Evolutionary conservation across 92 coral and sea anemone genomes (phyloP).

Genomic region (Muricea muricata): DNA sequence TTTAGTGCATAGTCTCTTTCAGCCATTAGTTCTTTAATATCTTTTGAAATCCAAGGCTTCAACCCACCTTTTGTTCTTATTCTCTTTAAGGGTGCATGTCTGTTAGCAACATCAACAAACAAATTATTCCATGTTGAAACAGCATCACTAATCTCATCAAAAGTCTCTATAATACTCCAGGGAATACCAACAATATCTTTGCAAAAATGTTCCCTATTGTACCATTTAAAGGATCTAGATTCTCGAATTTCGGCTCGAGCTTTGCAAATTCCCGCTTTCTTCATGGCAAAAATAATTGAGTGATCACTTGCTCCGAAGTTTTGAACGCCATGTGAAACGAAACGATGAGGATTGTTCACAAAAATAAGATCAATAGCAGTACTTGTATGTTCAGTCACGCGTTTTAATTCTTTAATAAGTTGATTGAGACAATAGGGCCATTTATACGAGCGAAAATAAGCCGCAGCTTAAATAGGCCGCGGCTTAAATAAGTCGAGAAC

Average conservation of each 20-base stretch:
- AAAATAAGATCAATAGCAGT: conserved; percentile 65
- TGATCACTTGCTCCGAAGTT: conserved; percentile 62
- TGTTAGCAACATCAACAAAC: conserved; percentile 66
- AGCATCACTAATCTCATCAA: conserved; percentile 67
- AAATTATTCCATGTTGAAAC: conserved; percentile 55
- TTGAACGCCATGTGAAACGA: conserved; percentile 66
- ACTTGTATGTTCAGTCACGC: conserved; percentile 62
- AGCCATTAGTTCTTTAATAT: conserved; percentile 63
- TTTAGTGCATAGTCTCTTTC: conserved; percentile 68
- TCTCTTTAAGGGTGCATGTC: conserved; percentile 48
- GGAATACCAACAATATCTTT: too few species aligned
- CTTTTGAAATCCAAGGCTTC: conserved; percentile 55
- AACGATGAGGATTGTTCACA: conserved; percentile 67
- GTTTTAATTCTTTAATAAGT: conserved; percentile 55
- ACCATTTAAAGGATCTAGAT: conserved; percentile 61
- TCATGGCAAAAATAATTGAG: conserved; percentile 62
- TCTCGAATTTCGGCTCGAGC: conserved; percentile 46
- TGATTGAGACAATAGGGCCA: too few species aligned
- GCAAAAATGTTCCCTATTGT: too few species aligned
- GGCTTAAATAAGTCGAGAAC: too few species aligned
- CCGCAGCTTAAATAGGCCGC: too few species aligned
- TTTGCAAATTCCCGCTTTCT: conserved; percentile 68
- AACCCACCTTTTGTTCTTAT: conserved; percentile 43
- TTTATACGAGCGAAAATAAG: too few species aligned
- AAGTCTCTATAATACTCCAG: conserved; percentile 62